phyloP scores from a whole-genome alignment of 2,888 invertebrate genomes.

The Heliconius ismenius region DNA sequence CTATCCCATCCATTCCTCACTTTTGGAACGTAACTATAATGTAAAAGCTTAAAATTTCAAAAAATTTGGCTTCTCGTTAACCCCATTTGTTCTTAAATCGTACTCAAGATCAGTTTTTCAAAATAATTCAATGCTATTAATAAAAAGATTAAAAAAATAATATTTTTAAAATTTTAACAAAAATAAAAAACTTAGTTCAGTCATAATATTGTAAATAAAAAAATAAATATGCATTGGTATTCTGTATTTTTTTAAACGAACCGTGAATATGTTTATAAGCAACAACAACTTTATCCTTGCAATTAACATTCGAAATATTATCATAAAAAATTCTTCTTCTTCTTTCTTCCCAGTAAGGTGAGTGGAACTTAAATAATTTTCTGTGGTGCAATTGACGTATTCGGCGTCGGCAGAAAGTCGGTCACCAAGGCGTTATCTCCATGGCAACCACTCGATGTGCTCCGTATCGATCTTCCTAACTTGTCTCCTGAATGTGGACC shows the following conservation, averaged over 20 bases:
- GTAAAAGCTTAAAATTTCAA: no score
- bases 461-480: constrained; percentile 50
- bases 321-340: background rate
- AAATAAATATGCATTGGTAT: background rate
- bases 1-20: no score
- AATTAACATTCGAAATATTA: background rate
- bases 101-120: no score
- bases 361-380: constrained; percentile 20
- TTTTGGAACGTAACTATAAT: no score
- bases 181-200: background rate
- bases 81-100: no score
- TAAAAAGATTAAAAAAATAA: background rate
- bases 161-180: background rate
- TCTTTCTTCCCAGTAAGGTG: background rate
- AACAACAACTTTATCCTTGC: background rate
- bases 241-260: background rate
- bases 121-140: background rate
- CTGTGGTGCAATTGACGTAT: constrained; percentile 24
- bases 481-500: constrained; percentile 43
- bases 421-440: constrained; percentile 50
- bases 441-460: constrained; percentile 51
- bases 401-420: constrained; percentile 44
- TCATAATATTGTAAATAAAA: background rate
- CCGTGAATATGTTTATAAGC: background rate
- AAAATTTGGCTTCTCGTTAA: no score